Evolutionary conservation across 2,113 vertebrate genomes (phyloP).

Genomic region (Dinomys branickii): DNA sequence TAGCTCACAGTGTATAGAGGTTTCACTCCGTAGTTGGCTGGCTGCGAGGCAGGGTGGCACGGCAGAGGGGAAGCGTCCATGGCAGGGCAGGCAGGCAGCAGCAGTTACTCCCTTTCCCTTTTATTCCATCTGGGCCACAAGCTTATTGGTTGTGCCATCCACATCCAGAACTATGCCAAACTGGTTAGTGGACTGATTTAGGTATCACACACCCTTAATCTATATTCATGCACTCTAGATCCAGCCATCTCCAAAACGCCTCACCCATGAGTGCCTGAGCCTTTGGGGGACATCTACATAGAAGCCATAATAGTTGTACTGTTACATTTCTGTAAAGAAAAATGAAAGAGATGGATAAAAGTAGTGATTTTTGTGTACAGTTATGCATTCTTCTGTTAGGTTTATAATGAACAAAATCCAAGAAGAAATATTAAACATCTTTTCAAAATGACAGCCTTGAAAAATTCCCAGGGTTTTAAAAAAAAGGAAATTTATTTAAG

Average conservation of each 20-base stretch:
- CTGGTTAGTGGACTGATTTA: background rate
- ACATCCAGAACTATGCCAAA: background rate
- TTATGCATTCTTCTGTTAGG: constrained; percentile 14
- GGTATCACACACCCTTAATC: background rate
- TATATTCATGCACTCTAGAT: background rate
- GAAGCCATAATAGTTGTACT: background rate
- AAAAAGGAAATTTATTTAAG: constrained; percentile 5
- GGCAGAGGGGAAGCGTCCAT: too few species aligned
- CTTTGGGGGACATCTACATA: background rate
- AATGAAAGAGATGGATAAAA: constrained; percentile 10
- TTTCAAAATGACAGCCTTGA: constrained; percentile 14
- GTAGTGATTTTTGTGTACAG: background rate
- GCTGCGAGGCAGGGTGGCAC: background rate
- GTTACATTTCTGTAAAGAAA: background rate
- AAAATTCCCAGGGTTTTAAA: constrained; percentile 24
- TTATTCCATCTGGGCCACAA: background rate
- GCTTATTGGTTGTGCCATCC: background rate
- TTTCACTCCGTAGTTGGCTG: background rate
- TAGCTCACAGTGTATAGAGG: background rate
- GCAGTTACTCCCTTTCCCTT: background rate
- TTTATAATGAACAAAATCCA: background rate
- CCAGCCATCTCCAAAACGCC: background rate
- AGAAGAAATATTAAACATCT: constrained; percentile 3
- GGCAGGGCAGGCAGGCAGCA: background rate
- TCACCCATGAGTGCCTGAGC: background rate